Evolutionary conservation across 2,888 invertebrate genomes (phyloP).

Genomic region (Brenthis ino): DNA sequence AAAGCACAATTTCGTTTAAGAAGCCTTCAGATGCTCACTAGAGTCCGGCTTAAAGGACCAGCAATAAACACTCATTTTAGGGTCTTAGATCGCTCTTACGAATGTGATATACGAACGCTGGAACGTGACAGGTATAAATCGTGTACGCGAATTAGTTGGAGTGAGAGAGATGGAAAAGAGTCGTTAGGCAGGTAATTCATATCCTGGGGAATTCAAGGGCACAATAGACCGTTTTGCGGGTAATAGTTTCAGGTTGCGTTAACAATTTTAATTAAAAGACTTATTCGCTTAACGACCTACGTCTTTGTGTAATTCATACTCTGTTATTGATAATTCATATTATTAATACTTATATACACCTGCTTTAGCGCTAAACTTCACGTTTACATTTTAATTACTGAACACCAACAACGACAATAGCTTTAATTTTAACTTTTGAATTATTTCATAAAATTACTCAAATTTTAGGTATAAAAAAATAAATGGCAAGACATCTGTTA

Average conservation of each 20-base stretch:
- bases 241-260: conserved; percentile 29
- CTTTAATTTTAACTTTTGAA: too few relatives aligned
- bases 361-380: too few relatives aligned
- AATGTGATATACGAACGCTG: conserved; percentile 66
- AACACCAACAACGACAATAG: too few relatives aligned
- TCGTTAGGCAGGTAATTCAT: conserved; percentile 40
- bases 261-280: conserved; percentile 34
- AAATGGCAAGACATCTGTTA: too few relatives aligned
- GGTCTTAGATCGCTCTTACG: conserved; percentile 66
- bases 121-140: conserved; percentile 61
- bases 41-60: conserved; percentile 65
- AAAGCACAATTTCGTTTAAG: conserved; percentile 53
- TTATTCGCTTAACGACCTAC: conserved; percentile 19
- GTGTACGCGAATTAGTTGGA: conserved; percentile 52
- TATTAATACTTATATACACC: too few relatives aligned
- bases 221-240: conserved; percentile 33
- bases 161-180: conserved; percentile 51
- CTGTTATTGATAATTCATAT: not conserved
- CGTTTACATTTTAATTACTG: too few relatives aligned
- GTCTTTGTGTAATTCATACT: conserved; percentile 16
- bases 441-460: too few relatives aligned
- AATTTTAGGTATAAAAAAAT: too few relatives aligned
- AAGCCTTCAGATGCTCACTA: conserved; percentile 44
- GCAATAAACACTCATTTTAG: conserved; percentile 78
- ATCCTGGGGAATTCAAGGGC: conserved; percentile 37